Evolutionary conservation across 2,888 invertebrate species (phyloP).

Genomic region (Tridacna gigas): DNA sequence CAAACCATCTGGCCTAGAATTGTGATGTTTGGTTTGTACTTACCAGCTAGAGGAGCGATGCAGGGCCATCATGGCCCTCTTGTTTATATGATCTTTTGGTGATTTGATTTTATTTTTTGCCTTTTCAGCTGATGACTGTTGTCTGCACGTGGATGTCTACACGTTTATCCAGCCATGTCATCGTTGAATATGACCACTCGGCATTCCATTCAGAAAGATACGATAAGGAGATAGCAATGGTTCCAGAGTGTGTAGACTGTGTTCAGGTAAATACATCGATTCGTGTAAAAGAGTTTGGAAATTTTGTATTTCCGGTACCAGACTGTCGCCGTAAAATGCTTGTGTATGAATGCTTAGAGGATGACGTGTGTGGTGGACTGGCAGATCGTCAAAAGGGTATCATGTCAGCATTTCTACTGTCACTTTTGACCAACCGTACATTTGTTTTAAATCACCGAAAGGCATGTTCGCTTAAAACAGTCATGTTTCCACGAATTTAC

Average conservation of each 20-base stretch:
- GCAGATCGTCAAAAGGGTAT: conserved; percentile 52
- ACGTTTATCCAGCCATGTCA: background rate
- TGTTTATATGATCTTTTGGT: too few species aligned
- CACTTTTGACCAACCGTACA: conserved; percentile 37
- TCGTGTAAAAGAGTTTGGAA: conserved; percentile 7
- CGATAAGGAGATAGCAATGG: background rate
- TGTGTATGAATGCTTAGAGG: conserved; percentile 25
- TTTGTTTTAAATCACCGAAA: conserved; percentile 34
- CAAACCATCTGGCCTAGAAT: too few species aligned
- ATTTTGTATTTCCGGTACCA: conserved; percentile 1
- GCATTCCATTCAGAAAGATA: background rate
- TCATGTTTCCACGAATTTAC: conserved; percentile 28
- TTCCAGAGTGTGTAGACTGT: conserved; percentile 17
- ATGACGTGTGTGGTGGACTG: conserved; percentile 45
- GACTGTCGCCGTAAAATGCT: conserved; percentile 16
- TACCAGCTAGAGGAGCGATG: too few species aligned
- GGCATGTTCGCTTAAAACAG: conserved; percentile 37
- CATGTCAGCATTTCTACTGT: conserved; percentile 33
- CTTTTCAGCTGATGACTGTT: conserved; percentile 1
- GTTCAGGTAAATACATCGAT: conserved; percentile 12
- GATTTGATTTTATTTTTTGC: background rate
- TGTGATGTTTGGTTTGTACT: too few species aligned
- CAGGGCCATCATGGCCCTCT: too few species aligned
- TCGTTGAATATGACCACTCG: background rate
- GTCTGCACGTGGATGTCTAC: background rate